Percentiles rank a stretch among this genome's conserved stretches.
These are phyloP conservation scores for Sinopyrophorus schimmeli DNA, from an alignment of 2,888 invertebrate genomes.

Conservation along the genomic window DNA sequence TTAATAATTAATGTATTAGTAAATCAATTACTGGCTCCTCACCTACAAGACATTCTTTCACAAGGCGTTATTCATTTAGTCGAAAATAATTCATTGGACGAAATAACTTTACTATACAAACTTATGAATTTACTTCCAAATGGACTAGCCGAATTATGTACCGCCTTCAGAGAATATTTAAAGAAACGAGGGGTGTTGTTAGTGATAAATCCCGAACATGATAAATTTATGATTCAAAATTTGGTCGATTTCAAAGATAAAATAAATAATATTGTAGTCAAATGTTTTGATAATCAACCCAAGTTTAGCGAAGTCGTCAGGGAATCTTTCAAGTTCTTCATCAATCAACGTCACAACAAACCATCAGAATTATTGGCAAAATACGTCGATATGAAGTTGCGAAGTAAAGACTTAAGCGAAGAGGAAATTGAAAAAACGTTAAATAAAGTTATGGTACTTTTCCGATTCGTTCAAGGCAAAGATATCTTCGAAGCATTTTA, in stretches of 20 bases:
- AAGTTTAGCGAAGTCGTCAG: constrained; percentile 89
- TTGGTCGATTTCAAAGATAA: constrained; percentile 94
- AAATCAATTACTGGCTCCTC: constrained; percentile 85
- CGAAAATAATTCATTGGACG: constrained; percentile 81
- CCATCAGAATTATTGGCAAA: constrained; percentile 98
- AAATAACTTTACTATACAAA: constrained; percentile 84
- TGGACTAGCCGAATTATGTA: constrained; percentile 82
- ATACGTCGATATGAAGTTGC: constrained; percentile 92
- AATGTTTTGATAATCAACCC: constrained; percentile 87
- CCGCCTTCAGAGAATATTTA: constrained; percentile 86
- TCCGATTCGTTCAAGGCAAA: constrained; percentile 97
- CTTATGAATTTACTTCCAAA: constrained; percentile 85
- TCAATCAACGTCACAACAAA: constrained; percentile 94
- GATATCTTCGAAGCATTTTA: constrained; percentile 99
- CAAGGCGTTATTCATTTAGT: constrained; percentile 87
- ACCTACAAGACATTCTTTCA: constrained; percentile 80
- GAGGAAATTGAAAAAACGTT: constrained; percentile 91
- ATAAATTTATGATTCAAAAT: constrained; percentile 90
- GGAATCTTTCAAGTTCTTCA: constrained; percentile 94
- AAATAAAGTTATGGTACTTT: constrained; percentile 97
- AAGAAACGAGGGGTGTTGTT: constrained; percentile 92
- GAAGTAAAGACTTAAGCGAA: constrained; percentile 94
- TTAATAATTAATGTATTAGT: constrained; percentile 85
- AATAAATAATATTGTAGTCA: constrained; percentile 84
- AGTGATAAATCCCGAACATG: constrained; percentile 94